These are phyloP conservation scores for Lapara coniferarum DNA, from an alignment of 2,888 invertebrate genomes.

Conservation along the genomic window DNA sequence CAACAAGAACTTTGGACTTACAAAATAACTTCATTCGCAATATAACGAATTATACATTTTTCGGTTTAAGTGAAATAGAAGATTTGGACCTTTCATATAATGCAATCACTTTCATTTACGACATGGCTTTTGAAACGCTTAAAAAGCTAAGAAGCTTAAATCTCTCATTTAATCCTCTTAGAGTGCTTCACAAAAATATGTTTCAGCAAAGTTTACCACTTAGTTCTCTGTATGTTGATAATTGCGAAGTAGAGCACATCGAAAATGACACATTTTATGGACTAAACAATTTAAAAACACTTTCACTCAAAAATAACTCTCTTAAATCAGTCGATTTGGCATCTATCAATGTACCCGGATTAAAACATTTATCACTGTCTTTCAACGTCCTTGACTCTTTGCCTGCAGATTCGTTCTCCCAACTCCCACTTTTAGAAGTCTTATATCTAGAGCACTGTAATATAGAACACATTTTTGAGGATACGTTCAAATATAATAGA, in stretches of 20 bases:
- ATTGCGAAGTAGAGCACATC: constrained; percentile 89
- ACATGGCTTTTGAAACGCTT: constrained; percentile 89
- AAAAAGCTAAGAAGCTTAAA: constrained; percentile 91
- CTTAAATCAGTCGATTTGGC: constrained; percentile 87
- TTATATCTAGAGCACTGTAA: constrained; percentile 88
- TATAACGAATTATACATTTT: constrained; percentile 89
- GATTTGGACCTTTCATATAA: constrained; percentile 91
- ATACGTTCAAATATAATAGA: constrained; percentile 89
- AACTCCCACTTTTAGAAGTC: constrained; percentile 90
- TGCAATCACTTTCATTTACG: constrained; percentile 86
- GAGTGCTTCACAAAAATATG: constrained; percentile 87
- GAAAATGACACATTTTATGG: constrained; percentile 90
- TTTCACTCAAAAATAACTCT: constrained; percentile 90
- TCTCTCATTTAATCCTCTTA: constrained; percentile 90
- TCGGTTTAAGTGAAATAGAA: constrained; percentile 89
- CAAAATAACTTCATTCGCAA: constrained; percentile 88
- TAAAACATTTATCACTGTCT: constrained; percentile 88
- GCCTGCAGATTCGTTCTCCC: constrained; percentile 87
- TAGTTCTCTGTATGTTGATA: constrained; percentile 88
- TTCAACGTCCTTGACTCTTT: constrained; percentile 91
- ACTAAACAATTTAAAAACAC: constrained; percentile 89
- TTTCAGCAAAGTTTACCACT: constrained; percentile 91
- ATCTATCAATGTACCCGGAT: constrained; percentile 89
- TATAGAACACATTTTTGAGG: constrained; percentile 86
- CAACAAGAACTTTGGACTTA: constrained; percentile 90